Percentiles rank a stretch among this genome's conserved stretches.
phyloP scores from a whole-genome alignment of 2,113 vertebrate species.

The Brachyhypopomus gauderio region DNA sequence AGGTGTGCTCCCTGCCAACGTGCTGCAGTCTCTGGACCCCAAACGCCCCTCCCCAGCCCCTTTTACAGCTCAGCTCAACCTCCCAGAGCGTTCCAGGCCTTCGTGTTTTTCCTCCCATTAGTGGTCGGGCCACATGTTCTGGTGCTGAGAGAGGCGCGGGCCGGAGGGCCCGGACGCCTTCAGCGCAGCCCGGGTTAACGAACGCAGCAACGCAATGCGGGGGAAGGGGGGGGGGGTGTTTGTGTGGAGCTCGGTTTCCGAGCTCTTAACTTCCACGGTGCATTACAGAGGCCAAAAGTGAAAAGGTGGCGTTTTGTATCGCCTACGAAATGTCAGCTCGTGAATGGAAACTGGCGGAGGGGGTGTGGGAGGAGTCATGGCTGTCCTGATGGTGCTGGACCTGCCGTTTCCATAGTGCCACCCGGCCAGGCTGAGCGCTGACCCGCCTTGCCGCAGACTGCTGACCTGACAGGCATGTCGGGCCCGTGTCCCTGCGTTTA shows the following conservation, averaged over 20 bases:
- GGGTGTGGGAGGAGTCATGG: no score
- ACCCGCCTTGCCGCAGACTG: slow-evolving; percentile 22
- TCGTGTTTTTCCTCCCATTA: slow-evolving; percentile 58
- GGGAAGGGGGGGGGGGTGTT: neutral
- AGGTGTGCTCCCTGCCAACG: slow-evolving; percentile 45
- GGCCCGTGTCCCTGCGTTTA: slow-evolving; percentile 13
- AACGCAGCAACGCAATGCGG: neutral
- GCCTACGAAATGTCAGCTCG: slow-evolving; percentile 34
- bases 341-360: slow-evolving; percentile 46
- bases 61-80: slow-evolving; percentile 30
- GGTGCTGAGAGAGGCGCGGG: neutral
- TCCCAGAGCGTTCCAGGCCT: slow-evolving; percentile 41
- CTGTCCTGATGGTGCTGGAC: slow-evolving; percentile 30
- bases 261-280: slow-evolving; percentile 20
- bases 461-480: slow-evolving; percentile 35
- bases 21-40: slow-evolving; percentile 43
- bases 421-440: slow-evolving; percentile 27
- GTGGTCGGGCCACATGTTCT: slow-evolving; percentile 55
- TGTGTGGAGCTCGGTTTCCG: slow-evolving; percentile 3
- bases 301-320: slow-evolving; percentile 32
- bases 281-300: slow-evolving; percentile 9
- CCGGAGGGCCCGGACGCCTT: neutral
- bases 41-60: slow-evolving; percentile 29
- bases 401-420: slow-evolving; percentile 31
- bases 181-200: neutral